Base-by-base conservation (phyloP, 2,113 vertebrate genomes). In the Forbesichthys agassizii region DNA sequence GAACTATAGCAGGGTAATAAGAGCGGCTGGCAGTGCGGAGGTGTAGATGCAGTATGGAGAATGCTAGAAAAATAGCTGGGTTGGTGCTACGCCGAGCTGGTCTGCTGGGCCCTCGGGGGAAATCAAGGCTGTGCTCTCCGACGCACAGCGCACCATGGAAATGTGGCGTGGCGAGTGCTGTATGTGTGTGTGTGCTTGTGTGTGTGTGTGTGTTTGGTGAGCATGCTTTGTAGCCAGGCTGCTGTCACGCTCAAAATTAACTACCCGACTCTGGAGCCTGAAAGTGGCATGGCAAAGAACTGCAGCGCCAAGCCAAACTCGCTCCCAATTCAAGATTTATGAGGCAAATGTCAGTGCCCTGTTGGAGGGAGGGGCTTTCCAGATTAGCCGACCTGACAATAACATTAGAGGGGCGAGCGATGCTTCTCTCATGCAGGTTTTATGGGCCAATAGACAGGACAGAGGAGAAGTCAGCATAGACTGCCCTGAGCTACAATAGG, bases 71-170 rank as follows among this genome's bases (percentile, higher is more conserved):
- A 42, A 42, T 42, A 12, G 14, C 52, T 69, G 76, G 71, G 78
- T 81, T 70, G 64, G 77, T 68, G 74, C 69, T 33, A 71, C 70
- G 69, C 67, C 7, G 68, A 83, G 75, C 75, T 27, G 57, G 81
- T 74, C 68, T 66, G 74, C 51, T 63, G 10, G 3, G 77, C 62
- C 89, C 81, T 76, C 52, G 1, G 88, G 88, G 86, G 89, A 91
- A 91, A 91, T 88, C 88, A 89, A 91, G 74, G 59, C 71, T 61
- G 73, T 62, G 84, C 77, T 84, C 83, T 74, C 77, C 14, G 55
- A 73, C 58, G 57, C 74, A 78, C 74, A 47, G 80, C 54, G 18
- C 48, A 67, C 71, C 66, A 72, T 51, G 27, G 67, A 80, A 70
- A 55, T 53, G 52, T 5, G 52, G 9, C 14, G 53, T 20, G 53